These are phyloP conservation scores for Dendrocincla tyrannina DNA, from an alignment of 2,797 vertebrate genomes.

Conservation along the genomic window DNA sequence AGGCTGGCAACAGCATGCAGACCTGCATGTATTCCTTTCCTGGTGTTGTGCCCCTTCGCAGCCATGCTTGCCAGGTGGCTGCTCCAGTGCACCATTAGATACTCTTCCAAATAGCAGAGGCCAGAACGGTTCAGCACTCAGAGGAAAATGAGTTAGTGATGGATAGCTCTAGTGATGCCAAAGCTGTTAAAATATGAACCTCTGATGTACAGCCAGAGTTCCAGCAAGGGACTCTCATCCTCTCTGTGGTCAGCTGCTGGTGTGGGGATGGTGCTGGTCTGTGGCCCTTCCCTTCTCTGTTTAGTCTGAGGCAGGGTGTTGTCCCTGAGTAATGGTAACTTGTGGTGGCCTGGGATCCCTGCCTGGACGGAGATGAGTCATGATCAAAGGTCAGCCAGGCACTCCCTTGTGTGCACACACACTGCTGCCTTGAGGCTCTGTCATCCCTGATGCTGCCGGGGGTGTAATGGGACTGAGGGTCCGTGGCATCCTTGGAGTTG, in stretches of 20 bases:
- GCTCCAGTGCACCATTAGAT: conserved; percentile 88
- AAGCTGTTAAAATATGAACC: conserved; percentile 83
- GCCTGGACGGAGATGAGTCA: not conserved
- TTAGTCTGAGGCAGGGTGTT: not conserved
- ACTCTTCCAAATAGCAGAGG: conserved; percentile 86
- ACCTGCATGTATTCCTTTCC: not conserved
- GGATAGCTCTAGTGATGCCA: conserved; percentile 74
- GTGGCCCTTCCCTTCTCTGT: not conserved
- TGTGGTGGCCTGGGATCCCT: not conserved
- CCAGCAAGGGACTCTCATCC: not conserved
- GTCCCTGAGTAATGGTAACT: not conserved
- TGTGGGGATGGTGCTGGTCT: not conserved
- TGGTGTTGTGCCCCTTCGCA: not conserved
- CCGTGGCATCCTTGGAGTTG: not conserved
- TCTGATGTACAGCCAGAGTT: not conserved
- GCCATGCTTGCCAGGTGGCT: conserved; percentile 67
- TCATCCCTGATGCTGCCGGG: not conserved
- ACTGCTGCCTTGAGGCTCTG: not conserved
- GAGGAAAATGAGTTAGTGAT: conserved; percentile 91
- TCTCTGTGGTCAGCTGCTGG: not conserved
- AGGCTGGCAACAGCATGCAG: not conserved
- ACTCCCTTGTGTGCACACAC: not conserved
- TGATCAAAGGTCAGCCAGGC: not conserved
- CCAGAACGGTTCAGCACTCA: conserved; percentile 83
- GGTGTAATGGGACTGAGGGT: accelerated